phyloP scores from a whole-genome alignment of 1,140 invertebrate species.

The Scylla paramamosain region DNA sequence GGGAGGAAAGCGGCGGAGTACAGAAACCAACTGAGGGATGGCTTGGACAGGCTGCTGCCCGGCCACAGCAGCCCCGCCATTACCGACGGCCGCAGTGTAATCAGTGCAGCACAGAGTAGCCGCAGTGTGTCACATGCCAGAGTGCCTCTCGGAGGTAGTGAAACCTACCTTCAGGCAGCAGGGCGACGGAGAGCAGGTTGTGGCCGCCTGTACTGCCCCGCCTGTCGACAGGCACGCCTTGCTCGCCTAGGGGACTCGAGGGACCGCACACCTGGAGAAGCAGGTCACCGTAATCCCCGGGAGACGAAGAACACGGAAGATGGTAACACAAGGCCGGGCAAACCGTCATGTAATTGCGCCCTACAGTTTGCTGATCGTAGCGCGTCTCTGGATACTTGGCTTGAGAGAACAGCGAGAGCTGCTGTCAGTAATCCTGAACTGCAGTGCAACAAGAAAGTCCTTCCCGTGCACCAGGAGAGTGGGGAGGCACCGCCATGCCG shows the following conservation, averaged over 20 bases:
- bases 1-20: constrained; percentile 47
- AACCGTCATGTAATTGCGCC: not conserved
- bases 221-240: not conserved
- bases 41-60: not conserved
- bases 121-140: not conserved
- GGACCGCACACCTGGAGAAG: not conserved
- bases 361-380: not conserved
- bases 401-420: not conserved
- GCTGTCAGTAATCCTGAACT: not conserved
- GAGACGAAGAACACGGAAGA: not conserved
- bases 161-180: not conserved
- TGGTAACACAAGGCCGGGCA: not conserved
- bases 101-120: not conserved
- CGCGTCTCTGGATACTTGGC: not conserved
- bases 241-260: too few species aligned
- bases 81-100: not conserved
- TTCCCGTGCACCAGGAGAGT: not conserved
- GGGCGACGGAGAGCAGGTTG: not conserved
- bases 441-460: not conserved
- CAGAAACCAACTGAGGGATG: not conserved
- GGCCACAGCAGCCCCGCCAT: too few species aligned
- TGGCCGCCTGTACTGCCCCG: not conserved
- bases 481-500: not conserved
- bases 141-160: not conserved
- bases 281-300: not conserved